These are phyloP conservation scores for Tachina lurida DNA, from an alignment of 2,888 invertebrate genomes.

Conservation along the genomic window DNA sequence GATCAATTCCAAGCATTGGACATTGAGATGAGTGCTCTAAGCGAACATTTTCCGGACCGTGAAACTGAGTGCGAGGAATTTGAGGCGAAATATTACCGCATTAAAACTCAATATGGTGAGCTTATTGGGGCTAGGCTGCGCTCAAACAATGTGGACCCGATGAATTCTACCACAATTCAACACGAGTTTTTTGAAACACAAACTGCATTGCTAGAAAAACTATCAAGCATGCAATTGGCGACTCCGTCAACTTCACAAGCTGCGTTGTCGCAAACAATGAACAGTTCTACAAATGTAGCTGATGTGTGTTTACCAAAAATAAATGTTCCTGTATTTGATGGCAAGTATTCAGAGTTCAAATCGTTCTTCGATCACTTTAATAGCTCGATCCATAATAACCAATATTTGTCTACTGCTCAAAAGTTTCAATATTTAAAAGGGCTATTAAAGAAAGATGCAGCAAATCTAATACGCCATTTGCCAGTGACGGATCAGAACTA, in stretches of 20 bases:
- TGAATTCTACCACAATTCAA: too few species aligned
- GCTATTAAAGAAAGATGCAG: neutral
- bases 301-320: conserved; percentile 47
- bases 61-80: neutral
- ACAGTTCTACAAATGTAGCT: conserved; percentile 36
- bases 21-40: conserved; percentile 16
- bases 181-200: conserved; percentile 3
- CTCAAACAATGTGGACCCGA: neutral
- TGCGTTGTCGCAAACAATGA: neutral
- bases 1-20: too few species aligned
- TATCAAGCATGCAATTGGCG: conserved; percentile 14
- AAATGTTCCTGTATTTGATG: conserved; percentile 7
- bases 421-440: too few species aligned
- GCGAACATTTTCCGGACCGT: conserved; percentile 14
- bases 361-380: conserved; percentile 45
- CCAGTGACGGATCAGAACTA: too few species aligned
- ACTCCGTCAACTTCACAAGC: neutral
- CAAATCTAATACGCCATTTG: conserved; percentile 43
- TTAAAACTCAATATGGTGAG: conserved; percentile 15
- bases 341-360: neutral
- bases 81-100: neutral
- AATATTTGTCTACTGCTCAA: too few species aligned
- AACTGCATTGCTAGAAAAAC: conserved; percentile 31
- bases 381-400: conserved; percentile 50
- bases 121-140: conserved; percentile 1